phyloP scores from a whole-genome alignment of 2,888 invertebrate genomes.

The Eulithis prunata region DNA sequence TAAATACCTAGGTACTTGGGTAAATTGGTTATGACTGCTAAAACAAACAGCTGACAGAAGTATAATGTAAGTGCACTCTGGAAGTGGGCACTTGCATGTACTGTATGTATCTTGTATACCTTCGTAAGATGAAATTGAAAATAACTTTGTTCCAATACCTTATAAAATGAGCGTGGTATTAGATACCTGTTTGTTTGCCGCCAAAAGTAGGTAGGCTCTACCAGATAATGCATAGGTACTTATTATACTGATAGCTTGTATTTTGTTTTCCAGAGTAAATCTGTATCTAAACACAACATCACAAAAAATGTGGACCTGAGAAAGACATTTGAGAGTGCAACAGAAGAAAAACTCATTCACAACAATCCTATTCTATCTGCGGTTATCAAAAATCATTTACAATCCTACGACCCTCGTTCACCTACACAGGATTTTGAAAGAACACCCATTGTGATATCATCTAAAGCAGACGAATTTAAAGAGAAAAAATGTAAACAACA shows the following conservation, averaged over 20 bases:
- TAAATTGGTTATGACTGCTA: too few species aligned
- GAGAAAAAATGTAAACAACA: constrained; percentile 50
- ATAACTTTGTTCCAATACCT: too few species aligned
- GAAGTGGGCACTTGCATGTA: too few species aligned
- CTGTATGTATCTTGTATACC: too few species aligned
- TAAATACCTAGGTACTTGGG: too few species aligned
- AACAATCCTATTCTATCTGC: constrained; percentile 79
- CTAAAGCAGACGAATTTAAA: constrained; percentile 52
- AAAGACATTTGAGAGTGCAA: constrained; percentile 74
- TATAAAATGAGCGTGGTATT: too few species aligned
- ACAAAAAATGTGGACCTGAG: constrained; percentile 79
- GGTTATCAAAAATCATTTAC: constrained; percentile 77
- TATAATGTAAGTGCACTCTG: too few species aligned
- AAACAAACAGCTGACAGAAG: neutral
- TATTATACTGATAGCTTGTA: neutral
- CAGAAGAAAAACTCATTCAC: constrained; percentile 71
- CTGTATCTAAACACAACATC: constrained; percentile 71
- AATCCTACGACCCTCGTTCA: constrained; percentile 84
- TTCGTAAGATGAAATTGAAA: too few species aligned
- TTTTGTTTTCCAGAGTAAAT: constrained; percentile 65
- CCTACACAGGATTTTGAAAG: constrained; percentile 84
- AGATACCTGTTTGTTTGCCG: too few species aligned
- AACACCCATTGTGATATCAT: constrained; percentile 81
- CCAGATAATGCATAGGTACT: too few species aligned
- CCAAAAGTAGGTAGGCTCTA: too few species aligned